Percentiles rank a stretch among this genome's conserved stretches.
phyloP scores from a whole-genome alignment of 2,797 vertebrate species.

The Botia kubotai region DNA sequence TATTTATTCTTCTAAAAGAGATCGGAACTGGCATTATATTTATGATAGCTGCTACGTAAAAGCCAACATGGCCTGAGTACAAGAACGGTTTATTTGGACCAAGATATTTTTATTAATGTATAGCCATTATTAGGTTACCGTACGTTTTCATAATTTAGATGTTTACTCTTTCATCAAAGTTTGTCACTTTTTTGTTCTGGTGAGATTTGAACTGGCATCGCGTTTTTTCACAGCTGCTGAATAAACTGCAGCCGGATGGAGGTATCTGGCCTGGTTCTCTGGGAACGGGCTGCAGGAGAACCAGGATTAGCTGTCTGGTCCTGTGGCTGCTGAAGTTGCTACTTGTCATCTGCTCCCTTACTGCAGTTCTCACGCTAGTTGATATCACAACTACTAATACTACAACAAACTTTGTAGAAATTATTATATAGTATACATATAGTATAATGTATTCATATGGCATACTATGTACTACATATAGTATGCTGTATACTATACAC shows the following conservation, averaged over 20 bases:
- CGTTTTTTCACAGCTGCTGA: conserved; percentile 20
- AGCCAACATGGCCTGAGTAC: neutral
- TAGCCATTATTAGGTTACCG: no score
- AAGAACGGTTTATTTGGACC: no score
- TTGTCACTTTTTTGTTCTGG: neutral
- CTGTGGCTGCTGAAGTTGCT: neutral
- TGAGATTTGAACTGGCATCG: conserved; percentile 7
- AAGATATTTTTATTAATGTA: no score
- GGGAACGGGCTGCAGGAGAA: neutral
- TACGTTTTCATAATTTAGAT: neutral
- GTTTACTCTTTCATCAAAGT: neutral
- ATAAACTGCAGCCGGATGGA: neutral
- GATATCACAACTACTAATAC: no score
- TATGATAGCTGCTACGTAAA: neutral
- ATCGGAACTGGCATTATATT: neutral
- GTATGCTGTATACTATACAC: no score
- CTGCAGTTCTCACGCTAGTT: no score
- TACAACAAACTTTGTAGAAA: no score
- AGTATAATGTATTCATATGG: no score
- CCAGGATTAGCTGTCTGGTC: conserved; percentile 10
- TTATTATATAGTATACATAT: no score
- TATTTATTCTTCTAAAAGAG: no score
- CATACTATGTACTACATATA: no score
- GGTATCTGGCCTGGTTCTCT: neutral
- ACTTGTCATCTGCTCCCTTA: neutral